Base-by-base conservation (phyloP, 2,113 vertebrate genomes). In the Dissostichus mawsoni region DNA sequence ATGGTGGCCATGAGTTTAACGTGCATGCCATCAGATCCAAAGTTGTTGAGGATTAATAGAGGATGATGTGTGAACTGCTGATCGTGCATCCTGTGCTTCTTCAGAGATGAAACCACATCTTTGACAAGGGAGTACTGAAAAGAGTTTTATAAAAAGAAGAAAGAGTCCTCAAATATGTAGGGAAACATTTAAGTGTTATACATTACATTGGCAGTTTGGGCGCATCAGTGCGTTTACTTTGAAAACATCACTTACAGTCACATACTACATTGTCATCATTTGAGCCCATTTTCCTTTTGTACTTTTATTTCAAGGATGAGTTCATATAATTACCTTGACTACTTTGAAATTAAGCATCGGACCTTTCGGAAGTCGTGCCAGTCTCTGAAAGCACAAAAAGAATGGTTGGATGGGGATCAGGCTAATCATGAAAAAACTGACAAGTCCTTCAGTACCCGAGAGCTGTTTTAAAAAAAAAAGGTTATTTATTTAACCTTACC, bases 1-100 rank as follows among this genome's bases (percentile, higher is more conserved):
- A 98, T 97, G 74, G 94, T 96, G 75, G 97, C 96, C 96, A 97
- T 98, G 48, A 99, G 93, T 87, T 98, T 98, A 77, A 98, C 57
- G 0, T 99, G 97, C 95, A 98, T 98, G 78, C 97, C 96, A 0
- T 95, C 95, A 0, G 91, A 83, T 0, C 97, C 96, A 10, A 98
- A 98, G 83, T 97, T 98, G 76, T 97, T 99, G 78, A 98, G 96
- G 55, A 98, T 94, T 72, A 99, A 94, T 2, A 99, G 92, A 0
- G 97, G 97, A 11, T 96, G 96, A 74, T 97, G 96, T 1, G 90
- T 85, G 82, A 99, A 99, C 94, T 98, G 98, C 87, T 98, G 95
- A 23, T 96, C 96, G 0, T 99, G 97, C 97, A 98, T 98, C 23
- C 97, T 90, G 90, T 99, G 98, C 23, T 95, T 95, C 84, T 96